These are phyloP conservation scores for Leptoteleia sp. DNA, from an alignment of 1,140 invertebrate genomes.

Conservation along the genomic window DNA sequence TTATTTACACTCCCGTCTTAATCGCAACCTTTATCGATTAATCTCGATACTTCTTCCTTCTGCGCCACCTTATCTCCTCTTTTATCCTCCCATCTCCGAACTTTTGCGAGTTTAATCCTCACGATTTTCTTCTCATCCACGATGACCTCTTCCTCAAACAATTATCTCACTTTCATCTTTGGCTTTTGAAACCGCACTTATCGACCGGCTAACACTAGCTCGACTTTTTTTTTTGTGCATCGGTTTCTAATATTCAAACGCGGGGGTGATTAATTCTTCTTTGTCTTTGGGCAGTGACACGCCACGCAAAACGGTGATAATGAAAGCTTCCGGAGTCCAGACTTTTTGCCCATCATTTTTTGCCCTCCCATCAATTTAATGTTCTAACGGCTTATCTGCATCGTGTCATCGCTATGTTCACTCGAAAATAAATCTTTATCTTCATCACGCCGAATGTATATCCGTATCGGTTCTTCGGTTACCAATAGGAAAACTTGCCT, in stretches of 20 bases:
- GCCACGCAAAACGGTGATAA: slow-evolving; percentile 13
- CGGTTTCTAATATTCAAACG: slow-evolving; percentile 21
- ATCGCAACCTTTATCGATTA: slow-evolving; percentile 28
- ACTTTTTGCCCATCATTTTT: slow-evolving; percentile 3
- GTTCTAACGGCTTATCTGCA: slow-evolving; percentile 42
- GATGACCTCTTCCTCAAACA: slow-evolving; percentile 43
- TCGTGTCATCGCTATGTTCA: slow-evolving; percentile 34
- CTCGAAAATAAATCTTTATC: slow-evolving; percentile 52
- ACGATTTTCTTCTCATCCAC: slow-evolving; percentile 50
- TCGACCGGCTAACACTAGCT: slow-evolving; percentile 8
- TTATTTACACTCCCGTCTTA: slow-evolving; percentile 39
- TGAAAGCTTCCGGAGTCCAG: slow-evolving; percentile 26
- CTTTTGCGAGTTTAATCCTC: slow-evolving; percentile 50
- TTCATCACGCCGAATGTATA: slow-evolving; percentile 44
- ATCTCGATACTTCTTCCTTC: slow-evolving; percentile 40
- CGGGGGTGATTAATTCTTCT: slow-evolving; percentile 1
- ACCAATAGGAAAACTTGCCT: slow-evolving; percentile 17
- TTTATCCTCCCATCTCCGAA: slow-evolving; percentile 42
- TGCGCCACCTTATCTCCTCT: slow-evolving; percentile 37
- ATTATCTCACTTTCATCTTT: slow-evolving; percentile 59
- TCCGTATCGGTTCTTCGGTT: slow-evolving; percentile 33
- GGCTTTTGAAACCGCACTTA: slow-evolving; percentile 10
- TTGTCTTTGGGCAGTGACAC: background rate
- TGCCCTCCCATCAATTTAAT: no score
- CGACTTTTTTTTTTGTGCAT: background rate